Conservation (phyloP, 2,113 vertebrate genomes). For the Sander lucioperca region DNA sequence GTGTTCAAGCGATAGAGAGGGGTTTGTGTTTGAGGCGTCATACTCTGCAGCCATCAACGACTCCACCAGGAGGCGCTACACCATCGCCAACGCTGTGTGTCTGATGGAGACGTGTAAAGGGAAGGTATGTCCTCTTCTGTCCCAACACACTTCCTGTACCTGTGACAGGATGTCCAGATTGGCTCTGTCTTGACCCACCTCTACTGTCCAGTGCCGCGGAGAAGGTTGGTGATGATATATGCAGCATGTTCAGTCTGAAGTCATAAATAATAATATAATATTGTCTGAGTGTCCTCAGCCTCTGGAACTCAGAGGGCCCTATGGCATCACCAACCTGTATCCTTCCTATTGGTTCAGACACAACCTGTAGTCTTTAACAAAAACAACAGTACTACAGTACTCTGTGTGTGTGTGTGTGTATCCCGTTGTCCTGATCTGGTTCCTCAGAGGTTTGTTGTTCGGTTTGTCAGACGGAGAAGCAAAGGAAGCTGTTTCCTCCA, state of each 20-base stretch:
- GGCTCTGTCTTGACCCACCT: no score
- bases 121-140: slow-evolving; percentile 83
- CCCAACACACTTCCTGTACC: no score
- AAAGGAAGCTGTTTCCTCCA: no score
- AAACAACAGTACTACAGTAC: background rate
- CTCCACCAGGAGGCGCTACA: slow-evolving; percentile 93
- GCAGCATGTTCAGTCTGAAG: no score
- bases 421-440: slow-evolving; percentile 79
- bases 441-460: slow-evolving; percentile 82
- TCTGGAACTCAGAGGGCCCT: slow-evolving; percentile 93
- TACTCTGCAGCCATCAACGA: slow-evolving; percentile 94
- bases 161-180: background rate
- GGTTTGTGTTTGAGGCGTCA: slow-evolving; percentile 92
- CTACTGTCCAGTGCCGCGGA: slow-evolving; percentile 91
- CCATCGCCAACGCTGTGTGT: slow-evolving; percentile 90
- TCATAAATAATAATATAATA: background rate
- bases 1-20: slow-evolving; percentile 90
- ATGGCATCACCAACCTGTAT: slow-evolving; percentile 93
- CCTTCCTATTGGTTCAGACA: slow-evolving; percentile 73
- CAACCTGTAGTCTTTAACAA: background rate
- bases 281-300: slow-evolving; percentile 81
- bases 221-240: slow-evolving; percentile 80
- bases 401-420: background rate
- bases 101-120: slow-evolving; percentile 92
- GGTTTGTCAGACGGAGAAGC: slow-evolving; percentile 89